Conservation (phyloP, 2,888 invertebrate genomes). For the Drosophila fulvimacula region DNA sequence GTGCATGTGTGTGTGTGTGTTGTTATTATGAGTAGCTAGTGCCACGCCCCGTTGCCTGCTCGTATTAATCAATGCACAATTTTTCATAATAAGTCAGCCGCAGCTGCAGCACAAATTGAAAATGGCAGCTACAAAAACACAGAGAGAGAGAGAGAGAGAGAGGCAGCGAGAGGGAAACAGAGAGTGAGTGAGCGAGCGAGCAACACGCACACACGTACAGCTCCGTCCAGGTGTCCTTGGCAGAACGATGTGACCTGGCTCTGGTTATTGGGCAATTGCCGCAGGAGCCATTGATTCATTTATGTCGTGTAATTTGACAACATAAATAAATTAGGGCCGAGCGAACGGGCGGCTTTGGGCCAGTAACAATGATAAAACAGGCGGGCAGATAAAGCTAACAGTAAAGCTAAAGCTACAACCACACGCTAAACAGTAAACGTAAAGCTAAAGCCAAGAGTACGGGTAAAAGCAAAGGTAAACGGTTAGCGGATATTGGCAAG, state of each 20-base stretch:
- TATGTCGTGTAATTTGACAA: constrained; percentile 78
- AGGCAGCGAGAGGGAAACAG: background rate
- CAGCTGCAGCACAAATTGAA: constrained; percentile 56
- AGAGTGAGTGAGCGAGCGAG: background rate
- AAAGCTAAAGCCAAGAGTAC: background rate
- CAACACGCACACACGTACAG: constrained; percentile 1
- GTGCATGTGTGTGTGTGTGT: constrained; percentile 11
- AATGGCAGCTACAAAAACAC: constrained; percentile 23
- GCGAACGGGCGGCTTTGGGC: background rate
- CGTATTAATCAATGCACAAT: constrained; percentile 66
- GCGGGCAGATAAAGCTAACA: background rate
- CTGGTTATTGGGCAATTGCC: constrained; percentile 41
- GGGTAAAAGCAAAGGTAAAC: constrained; percentile 38
- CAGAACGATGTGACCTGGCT: constrained; percentile 18
- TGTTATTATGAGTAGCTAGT: constrained; percentile 29
- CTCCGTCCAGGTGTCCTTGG: constrained; percentile 39
- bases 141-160: background rate
- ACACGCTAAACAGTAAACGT: background rate
- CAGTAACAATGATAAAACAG: constrained; percentile 14
- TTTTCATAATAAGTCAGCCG: constrained; percentile 74
- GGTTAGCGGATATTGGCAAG: constrained; percentile 71
- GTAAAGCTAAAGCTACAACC: background rate
- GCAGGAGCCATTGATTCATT: constrained; percentile 72
- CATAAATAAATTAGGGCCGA: constrained; percentile 73
- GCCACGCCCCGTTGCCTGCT: constrained; percentile 33